Base-by-base conservation (phyloP, 2,113 vertebrate genomes). In the Syrrhaptes paradoxus region DNA sequence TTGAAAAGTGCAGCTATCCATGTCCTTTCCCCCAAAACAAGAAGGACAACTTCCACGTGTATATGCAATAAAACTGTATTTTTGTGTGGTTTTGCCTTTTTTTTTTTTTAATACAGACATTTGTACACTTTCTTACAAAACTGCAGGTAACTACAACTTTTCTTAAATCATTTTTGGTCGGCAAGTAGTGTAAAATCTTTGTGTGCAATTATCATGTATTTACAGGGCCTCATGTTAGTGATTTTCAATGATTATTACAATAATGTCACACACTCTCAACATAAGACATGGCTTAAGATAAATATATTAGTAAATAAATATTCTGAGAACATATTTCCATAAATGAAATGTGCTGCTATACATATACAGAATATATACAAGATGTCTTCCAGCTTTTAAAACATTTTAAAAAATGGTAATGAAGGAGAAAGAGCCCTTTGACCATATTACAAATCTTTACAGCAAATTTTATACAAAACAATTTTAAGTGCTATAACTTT, bases 241-340 rank as follows among this genome's bases (percentile, higher is more conserved):
- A 99, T 99, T 99, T 97, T 98, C 98, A 98, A 98, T 98, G 98
- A 98, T 98, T 99, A 98, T 98, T 98, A 98, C 98, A 97, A 98
- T 98, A 98, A 98, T 95, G 97, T 98, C 98, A 99, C 98, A 98
- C 98, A 98, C 98, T 99, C 98, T 99, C 98, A 98, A 99, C 98
- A 98, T 99, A 99, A 99, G 99, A 99, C 99, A 99, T 99, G 99
- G 99, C 99, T 99, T 99, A 99, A 99, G 99, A 99, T 99, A 99
- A 99, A 99, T 99, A 99, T 99, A 99, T 99, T 99, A 99, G 99
- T 99, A 99, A 99, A 99, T 99, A 99, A 99, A 99, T 99, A 99
- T 99, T 99, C 99, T 98, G 99, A 99, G 99, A 99, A 99, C 99
- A 99, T 99, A 99, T 98, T 99, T 99, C 99, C 99, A 99, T 99